Evolutionary conservation across 1,140 invertebrate species (phyloP), one percentile per base, ranked within the genome.

Genomic region (Brachionus calyciflorus): DNA sequence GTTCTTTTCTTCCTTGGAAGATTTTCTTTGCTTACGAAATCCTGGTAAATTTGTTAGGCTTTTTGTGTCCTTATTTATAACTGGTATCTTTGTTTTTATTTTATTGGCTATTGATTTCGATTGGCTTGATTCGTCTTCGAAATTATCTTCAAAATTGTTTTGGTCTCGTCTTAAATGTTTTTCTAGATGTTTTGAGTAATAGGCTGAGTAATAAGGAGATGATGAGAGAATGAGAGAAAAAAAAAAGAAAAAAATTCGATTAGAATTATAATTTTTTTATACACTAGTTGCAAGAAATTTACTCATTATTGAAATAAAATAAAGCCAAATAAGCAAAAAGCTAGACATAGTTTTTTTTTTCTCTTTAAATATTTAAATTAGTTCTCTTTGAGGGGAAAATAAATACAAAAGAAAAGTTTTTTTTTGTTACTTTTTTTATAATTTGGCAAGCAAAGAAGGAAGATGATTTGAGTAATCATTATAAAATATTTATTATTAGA

Each of bases 61-160:
- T 40, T 63, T 63, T 37, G 30, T 40, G 0, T 63, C 60, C 24
- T 44, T 65, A 44, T 46, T 65, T 65, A 41, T 65, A 60, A 60
- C 40, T 21, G 60, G 60, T 44, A 44, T 65, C 44, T 65, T 37
- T 1, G 17, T 65, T 44, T 65, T 65, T 65, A 65, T 44, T 41
- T 65, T 65, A 65, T 65, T 41, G 4, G 10, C 30, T 46, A 65
- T 65, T 24, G 60, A 44, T 65, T 65, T 41, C 7, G 33, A 9
- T 41, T 19, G 12, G 44, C 24, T 60, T 37, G 33, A 26, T 60
- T 60, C 55, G 37, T 60, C 55, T 33, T 33, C 30, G 14, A 30
- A 37, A 19, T 33, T 26, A 9, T 60, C 55, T 28, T 60, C 55
- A 17, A 17, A 19, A 28, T 55, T 24, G 24, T 28, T 55, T 17